Percentiles rank a stretch among this genome's conserved stretches.
These are phyloP conservation scores for Himalopsyche anomala DNA, from an alignment of 2,888 invertebrate species.

Conservation along the genomic window DNA sequence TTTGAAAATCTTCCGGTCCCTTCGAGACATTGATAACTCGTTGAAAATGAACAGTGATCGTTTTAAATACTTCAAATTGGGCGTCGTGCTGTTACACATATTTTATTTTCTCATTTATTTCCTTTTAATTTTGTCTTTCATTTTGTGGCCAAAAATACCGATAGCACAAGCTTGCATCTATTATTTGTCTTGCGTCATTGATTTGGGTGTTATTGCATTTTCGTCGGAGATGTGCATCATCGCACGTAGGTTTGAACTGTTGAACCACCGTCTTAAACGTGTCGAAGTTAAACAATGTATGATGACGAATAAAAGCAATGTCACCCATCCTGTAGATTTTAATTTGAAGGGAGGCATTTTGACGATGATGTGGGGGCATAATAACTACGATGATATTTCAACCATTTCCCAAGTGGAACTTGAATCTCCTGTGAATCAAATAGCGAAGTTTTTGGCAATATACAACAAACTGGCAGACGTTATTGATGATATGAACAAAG, in stretches of 20 bases:
- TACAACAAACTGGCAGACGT: constrained; percentile 53
- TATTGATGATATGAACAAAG: constrained; percentile 49
- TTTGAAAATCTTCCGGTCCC: constrained; percentile 19
- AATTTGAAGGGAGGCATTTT: constrained; percentile 46
- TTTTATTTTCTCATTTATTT: constrained; percentile 33
- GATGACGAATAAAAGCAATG: not conserved
- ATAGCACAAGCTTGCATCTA: not conserved
- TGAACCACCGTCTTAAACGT: constrained; percentile 45
- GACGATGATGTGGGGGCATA: constrained; percentile 48
- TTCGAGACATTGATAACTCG: constrained; percentile 32
- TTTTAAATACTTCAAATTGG: constrained; percentile 46
- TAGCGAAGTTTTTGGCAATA: constrained; percentile 37
- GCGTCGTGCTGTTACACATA: constrained; percentile 27
- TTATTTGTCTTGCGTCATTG: not conserved
- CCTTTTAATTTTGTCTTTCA: not conserved
- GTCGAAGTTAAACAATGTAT: not conserved
- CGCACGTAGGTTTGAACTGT: constrained; percentile 44
- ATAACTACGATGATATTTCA: not conserved
- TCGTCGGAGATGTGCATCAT: constrained; percentile 22
- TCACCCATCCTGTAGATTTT: constrained; percentile 34
- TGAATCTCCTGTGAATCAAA: not conserved
- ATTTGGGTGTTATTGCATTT: constrained; percentile 16
- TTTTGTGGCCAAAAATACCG: not conserved
- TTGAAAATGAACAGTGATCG: constrained; percentile 1
- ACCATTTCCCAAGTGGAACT: not conserved